Evolutionary conservation across 2,888 invertebrate species (phyloP).

Genomic region (Lycophotia porphyrea): DNA sequence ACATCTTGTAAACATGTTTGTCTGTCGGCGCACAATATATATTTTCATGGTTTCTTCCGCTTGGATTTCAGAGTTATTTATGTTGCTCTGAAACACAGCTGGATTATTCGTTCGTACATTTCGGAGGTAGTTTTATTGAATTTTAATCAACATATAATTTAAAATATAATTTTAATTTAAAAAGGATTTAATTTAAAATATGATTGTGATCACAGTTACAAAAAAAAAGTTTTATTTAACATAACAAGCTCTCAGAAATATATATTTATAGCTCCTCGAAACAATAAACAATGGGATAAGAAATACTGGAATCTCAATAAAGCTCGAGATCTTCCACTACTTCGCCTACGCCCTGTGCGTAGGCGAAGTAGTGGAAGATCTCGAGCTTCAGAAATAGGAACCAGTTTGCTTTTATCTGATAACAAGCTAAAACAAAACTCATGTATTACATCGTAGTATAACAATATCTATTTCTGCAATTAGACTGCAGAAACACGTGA

Average conservation of each 20-base stretch:
- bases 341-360: no score
- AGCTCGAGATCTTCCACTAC: not conserved
- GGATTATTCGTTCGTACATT: constrained; percentile 49
- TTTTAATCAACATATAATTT: constrained; percentile 35
- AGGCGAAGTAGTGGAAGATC: no score
- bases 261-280: not conserved
- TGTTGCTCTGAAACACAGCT: constrained; percentile 30
- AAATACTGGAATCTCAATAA: constrained; percentile 10
- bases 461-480: not conserved
- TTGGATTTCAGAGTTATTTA: constrained; percentile 56
- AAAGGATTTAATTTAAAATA: constrained; percentile 26
- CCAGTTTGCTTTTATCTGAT: constrained; percentile 2
- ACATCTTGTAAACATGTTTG: constrained; percentile 83
- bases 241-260: constrained; percentile 1
- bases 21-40: constrained; percentile 63
- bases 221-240: not conserved
- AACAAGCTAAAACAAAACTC: constrained; percentile 5
- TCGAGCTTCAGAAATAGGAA: constrained; percentile 25
- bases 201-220: not conserved
- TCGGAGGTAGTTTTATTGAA: constrained; percentile 47
- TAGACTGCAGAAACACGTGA: no score
- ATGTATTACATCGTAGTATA: not conserved
- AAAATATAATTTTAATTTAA: constrained; percentile 13
- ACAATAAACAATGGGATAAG: constrained; percentile 7
- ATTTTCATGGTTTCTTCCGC: constrained; percentile 46